phyloP scores from a whole-genome alignment of 2,113 vertebrate species.

The Otocyon megalotis region DNA sequence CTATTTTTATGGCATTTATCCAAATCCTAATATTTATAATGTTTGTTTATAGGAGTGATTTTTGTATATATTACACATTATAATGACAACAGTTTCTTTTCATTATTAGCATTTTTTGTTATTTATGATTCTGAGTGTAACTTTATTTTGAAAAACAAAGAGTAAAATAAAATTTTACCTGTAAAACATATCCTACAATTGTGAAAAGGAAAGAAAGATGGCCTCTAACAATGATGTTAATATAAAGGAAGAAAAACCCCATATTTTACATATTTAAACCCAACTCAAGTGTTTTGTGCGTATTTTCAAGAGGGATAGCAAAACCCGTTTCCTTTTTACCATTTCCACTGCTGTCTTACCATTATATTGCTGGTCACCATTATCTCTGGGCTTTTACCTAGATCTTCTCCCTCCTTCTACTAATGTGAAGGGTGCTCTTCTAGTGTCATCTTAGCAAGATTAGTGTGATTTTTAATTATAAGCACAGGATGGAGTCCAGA shows the following conservation, averaged over 20 bases:
- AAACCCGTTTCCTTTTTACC: neutral
- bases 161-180: constrained; percentile 16
- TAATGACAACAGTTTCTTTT: neutral
- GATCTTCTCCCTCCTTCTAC: neutral
- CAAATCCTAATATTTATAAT: neutral
- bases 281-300: neutral
- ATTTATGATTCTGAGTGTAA: neutral
- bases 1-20: neutral
- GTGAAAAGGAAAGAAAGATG: neutral
- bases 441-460: neutral
- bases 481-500: neutral
- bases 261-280: neutral
- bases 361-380: neutral
- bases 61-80: neutral
- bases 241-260: neutral
- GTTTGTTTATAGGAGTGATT: neutral
- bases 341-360: neutral
- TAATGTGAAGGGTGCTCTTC: neutral
- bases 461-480: neutral
- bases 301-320: neutral
- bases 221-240: neutral
- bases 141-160: neutral
- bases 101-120: neutral
- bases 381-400: neutral
- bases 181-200: neutral